Evolutionary conservation across 2,888 invertebrate species (phyloP), one percentile per base, ranked within the genome.

Genomic region (Euproctis similis): DNA sequence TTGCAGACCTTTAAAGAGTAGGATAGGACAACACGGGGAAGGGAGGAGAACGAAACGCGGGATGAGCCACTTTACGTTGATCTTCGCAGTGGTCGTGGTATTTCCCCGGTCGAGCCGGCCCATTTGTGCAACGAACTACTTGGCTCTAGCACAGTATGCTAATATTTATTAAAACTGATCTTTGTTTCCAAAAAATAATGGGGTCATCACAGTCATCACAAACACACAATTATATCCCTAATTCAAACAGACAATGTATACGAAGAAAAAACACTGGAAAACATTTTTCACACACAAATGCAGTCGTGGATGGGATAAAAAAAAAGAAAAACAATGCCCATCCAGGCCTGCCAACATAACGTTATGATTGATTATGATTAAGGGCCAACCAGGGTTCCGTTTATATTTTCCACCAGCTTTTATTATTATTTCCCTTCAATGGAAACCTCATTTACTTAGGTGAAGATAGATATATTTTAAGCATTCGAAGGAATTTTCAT

Each of bases 301-400:
- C 50, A 51, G 40, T 49, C 29, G 28, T 14, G 19, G 14, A 19
- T 16, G 25, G 29, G 5, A 10, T n/a, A 24, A n/a, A n/a, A 12
- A 24, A 39, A 39, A 39, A 37, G 22, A 35, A 42, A 50, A 47
- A 50, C 42, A 50, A 42, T 41, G 21, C 40, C 39, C 19, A 31
- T 17, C 28, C 31, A 31, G 28, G 28, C 34, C 38, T 43, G 46
- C 41, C 50, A 42, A 34, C 46, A 35, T 39, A 32, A 34, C 24
- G 28, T 12, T 26, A 49, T 61, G 61, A 61, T 62, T 61, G 61
- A 62, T 62, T 56, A 60, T 62, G 61, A 62, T 56, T 44, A 49
- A 60, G 38, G 34, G 30, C 34, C 34, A 30, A 36, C 41, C 26
- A 35, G 36, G 38, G 36, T 36, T 27, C 25, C 27, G 28, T 35